Base-by-base conservation (phyloP, 2,888 invertebrate species). In the Zygothrica quintamaculata region DNA sequence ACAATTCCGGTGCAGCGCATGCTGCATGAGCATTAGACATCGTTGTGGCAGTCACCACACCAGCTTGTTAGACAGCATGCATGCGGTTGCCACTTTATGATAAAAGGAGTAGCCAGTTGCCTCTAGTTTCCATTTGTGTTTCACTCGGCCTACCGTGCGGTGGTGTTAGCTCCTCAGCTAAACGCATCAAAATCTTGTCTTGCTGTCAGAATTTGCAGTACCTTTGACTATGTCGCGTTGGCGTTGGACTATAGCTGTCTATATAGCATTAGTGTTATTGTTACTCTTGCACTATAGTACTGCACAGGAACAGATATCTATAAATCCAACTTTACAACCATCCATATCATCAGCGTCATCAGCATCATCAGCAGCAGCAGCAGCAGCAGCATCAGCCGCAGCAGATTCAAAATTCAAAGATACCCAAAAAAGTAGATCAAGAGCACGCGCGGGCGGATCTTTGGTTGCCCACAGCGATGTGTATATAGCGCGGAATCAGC, bases 401-500 rank as follows among this genome's bases (percentile, higher is more conserved):
- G 13, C 15, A 15, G 3, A 5, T 8, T 8, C 31, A 1, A 56
- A 31, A 7, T 26, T 31, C 15, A 40, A 8, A 5, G 1, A n/a
- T n/a, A n/a, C 8, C 15, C 44, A 39, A 6, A 25, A 47, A 18
- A 55, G 22, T 1, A 34, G 50, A 6, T 51, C 57, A 1, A 5
- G 33, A 22, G 42, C 52, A 48, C 60, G 61, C n/a, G 57, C 40
- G 6, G 48, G 58, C 43, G 34, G 61, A 47, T 50, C 72, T 12
- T 12, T 80, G 29, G 53, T 87, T 0, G 47, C 75, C 0, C 71
- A 84, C n/a, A 87, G 51, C 26, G 90, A 91, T 57, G 88, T 86
- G 33, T 91, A 88, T 57, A 79, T 91, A n/a, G 71, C 74, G 12
- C 76, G 77, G 6, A 89, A 87, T 59, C 89, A 90, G 70, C 84